These are phyloP conservation scores for Ophion ellenae DNA, from an alignment of 2,888 invertebrate species.

Conservation along the genomic window DNA sequence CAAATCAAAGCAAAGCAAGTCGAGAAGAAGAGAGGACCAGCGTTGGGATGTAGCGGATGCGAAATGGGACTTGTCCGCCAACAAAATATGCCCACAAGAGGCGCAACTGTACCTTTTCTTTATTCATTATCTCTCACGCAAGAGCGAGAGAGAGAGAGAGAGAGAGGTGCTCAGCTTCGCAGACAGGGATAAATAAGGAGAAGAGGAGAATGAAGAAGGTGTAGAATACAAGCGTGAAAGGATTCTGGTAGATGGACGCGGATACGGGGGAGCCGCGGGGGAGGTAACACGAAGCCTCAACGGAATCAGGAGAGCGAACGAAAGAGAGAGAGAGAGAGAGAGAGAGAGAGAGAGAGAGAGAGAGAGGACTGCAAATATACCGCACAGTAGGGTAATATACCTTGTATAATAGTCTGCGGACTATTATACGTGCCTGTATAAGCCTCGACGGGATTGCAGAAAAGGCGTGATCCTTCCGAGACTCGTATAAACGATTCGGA, in stretches of 20 bases:
- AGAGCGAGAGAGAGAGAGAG: neutral
- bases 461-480: conserved; percentile 35
- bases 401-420: conserved; percentile 40
- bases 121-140: conserved; percentile 51
- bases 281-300: conserved; percentile 30
- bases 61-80: conserved; percentile 38
- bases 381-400: conserved; percentile 48
- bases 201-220: conserved; percentile 14
- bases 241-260: conserved; percentile 33
- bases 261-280: conserved; percentile 28
- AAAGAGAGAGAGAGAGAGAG: conserved; percentile 32
- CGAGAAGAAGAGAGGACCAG: conserved; percentile 6
- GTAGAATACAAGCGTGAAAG: conserved; percentile 51
- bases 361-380: conserved; percentile 16
- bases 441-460: conserved; percentile 46
- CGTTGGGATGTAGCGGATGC: conserved; percentile 15
- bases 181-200: conserved; percentile 10
- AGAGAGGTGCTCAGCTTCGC: conserved; percentile 15
- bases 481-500: conserved; percentile 57
- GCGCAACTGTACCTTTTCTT: conserved; percentile 39
- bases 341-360: neutral
- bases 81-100: conserved; percentile 29
- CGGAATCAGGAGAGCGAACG: conserved; percentile 27
- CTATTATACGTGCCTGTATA: conserved; percentile 31
- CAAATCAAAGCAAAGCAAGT: conserved; percentile 25